Percentiles rank a stretch among this genome's conserved stretches.
phyloP scores from a whole-genome alignment of 2,888 invertebrate genomes.

The Sclerodermus sp. region DNA sequence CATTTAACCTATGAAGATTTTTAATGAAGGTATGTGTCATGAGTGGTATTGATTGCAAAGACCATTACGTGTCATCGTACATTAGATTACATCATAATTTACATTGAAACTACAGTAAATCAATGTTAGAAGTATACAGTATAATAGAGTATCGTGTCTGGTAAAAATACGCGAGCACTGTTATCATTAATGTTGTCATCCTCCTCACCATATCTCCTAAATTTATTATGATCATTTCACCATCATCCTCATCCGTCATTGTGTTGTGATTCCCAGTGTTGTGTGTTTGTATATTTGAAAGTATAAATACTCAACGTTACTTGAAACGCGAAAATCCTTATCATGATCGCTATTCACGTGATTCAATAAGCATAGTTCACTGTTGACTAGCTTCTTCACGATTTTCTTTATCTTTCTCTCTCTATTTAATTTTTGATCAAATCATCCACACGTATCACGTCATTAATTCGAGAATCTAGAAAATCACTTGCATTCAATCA shows the following conservation, averaged over 20 bases:
- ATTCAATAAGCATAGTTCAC: constrained; percentile 25
- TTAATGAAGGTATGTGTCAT: too few species aligned
- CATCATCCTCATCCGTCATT: constrained; percentile 29
- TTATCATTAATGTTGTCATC: constrained; percentile 36
- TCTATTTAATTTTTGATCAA: constrained; percentile 7
- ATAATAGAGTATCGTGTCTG: constrained; percentile 29
- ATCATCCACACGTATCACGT: constrained; percentile 1
- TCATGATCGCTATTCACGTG: constrained; percentile 19
- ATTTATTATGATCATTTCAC: constrained; percentile 11
- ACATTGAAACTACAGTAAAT: too few species aligned
- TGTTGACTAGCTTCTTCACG: constrained; percentile 5
- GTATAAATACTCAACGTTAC: constrained; percentile 58
- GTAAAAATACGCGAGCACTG: constrained; percentile 20
- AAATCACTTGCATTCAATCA: too few species aligned
- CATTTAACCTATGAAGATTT: too few species aligned
- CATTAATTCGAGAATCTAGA: constrained; percentile 5
- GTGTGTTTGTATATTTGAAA: constrained; percentile 56
- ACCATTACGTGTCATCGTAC: too few species aligned
- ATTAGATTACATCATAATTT: too few species aligned
- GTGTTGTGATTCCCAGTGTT: constrained; percentile 53
- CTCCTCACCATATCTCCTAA: constrained; percentile 21
- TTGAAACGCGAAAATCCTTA: constrained; percentile 29
- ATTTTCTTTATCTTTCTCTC: constrained; percentile 2
- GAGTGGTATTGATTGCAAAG: too few species aligned
- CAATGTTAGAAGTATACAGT: too few species aligned